These are phyloP conservation scores for Xyrauchen texanus DNA, from an alignment of 2,113 vertebrate genomes.

Conservation along the genomic window DNA sequence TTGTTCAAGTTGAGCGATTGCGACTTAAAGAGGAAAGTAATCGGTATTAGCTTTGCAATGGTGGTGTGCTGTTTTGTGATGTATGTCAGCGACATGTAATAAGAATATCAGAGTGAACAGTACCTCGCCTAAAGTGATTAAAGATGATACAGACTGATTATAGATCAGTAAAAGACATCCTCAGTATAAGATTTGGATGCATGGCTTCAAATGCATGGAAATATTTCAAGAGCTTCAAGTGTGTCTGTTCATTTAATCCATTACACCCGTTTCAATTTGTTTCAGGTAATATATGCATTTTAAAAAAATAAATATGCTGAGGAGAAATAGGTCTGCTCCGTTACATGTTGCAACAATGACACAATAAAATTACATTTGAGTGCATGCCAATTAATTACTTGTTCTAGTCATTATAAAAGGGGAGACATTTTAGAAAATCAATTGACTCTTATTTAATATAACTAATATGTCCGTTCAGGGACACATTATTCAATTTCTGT, in stretches of 20 bases:
- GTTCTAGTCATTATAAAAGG: too few relatives aligned
- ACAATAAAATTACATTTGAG: too few relatives aligned
- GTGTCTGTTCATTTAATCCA: conserved; percentile 37
- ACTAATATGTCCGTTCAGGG: too few relatives aligned
- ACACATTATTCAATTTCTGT: too few relatives aligned
- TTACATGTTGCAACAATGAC: not conserved
- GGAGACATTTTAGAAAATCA: too few relatives aligned
- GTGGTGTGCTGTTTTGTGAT: conserved; percentile 53
- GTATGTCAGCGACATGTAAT: conserved; percentile 40
- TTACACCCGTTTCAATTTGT: conserved; percentile 1
- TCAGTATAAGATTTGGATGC: conserved; percentile 42
- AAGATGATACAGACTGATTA: not conserved
- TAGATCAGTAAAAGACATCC: not conserved
- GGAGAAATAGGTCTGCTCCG: not conserved
- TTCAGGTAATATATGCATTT: conserved; percentile 7
- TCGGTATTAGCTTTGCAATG: conserved; percentile 36
- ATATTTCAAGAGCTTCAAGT: not conserved
- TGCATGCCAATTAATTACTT: too few relatives aligned
- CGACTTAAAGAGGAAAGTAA: not conserved
- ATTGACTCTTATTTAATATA: too few relatives aligned
- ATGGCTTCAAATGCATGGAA: conserved; percentile 50
- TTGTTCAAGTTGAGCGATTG: not conserved
- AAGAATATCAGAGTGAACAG: conserved; percentile 56
- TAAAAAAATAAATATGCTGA: conserved; percentile 44
- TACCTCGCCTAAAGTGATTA: conserved; percentile 45